Base-by-base conservation (phyloP, 1,140 invertebrate species). In the Tetraneura akinire region DNA sequence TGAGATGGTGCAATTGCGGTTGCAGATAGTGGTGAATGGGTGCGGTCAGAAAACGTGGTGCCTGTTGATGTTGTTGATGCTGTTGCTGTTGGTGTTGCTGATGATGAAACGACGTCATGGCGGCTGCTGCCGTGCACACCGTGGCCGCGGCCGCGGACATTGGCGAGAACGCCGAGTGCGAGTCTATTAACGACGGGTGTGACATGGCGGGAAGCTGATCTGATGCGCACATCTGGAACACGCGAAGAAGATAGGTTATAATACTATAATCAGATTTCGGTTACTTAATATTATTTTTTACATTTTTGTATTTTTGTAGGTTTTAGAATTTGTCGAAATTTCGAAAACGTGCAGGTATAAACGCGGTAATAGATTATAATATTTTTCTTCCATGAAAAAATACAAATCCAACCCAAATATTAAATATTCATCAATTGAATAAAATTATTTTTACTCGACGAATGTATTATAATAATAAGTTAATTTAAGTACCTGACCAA, bases 81-180 rank as follows among this genome's bases (percentile, higher is more conserved):
- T 68, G 60, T 9, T 37, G 51, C 0, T 76, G 71, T 1, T 74
- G 71, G 13, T 55, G 71, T 16, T 76, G 73, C 3, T 76, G 73
- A 1, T 76, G 74, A n/a, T 78, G 74, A 14, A 78, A 78, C 21
- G 74, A 78, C 8, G 74, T 78, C 74, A 78, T 78, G 11, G 74
- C 74, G 5, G 74, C 74, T 13, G 74, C 74, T 21, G 74, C 74
- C 13, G 74, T 78, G 37, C 74, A 78, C 21, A 78, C 74, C 16
- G 74, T 78, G 37, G 74, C 74, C 21, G 74, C 74, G 37, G 74
- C 74, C 16, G 74, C 74, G 21, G 74, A 78, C 74, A 78, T 78
- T 13, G 74, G 74, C 55, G 74, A 78, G 53, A 78, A 78, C 37
- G 74, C 74, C n/a, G 74, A 78, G 37, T 78, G 74, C 53, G 74